These are phyloP conservation scores for Papilio polytes DNA, from an alignment of 1,140 invertebrate genomes.

Conservation along the genomic window DNA sequence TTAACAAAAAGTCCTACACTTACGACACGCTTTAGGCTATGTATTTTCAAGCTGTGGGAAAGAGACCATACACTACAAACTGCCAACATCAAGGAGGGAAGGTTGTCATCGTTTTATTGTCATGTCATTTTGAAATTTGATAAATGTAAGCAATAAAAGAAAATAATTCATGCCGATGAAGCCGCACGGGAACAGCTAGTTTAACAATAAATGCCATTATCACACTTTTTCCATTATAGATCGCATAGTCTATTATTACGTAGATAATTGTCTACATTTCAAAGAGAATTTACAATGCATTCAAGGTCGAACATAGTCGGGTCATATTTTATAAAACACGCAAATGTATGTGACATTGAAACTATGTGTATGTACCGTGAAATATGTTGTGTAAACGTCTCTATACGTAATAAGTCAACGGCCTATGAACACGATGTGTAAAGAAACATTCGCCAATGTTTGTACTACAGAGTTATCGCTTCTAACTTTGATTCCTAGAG, in stretches of 20 bases:
- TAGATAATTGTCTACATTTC: background rate
- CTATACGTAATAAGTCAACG: background rate
- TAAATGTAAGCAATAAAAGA: too few relatives aligned
- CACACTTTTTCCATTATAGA: background rate
- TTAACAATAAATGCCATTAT: background rate
- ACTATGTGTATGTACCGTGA: background rate
- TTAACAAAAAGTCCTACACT: too few relatives aligned
- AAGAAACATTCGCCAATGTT: slow-evolving; percentile 6
- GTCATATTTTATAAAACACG: slow-evolving; percentile 9
- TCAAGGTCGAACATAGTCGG: background rate
- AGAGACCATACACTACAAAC: too few relatives aligned
- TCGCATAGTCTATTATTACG: background rate
- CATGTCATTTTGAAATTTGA: too few relatives aligned
- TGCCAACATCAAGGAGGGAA: too few relatives aligned
- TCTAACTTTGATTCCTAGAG: background rate
- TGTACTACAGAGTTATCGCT: background rate
- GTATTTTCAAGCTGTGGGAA: too few relatives aligned
- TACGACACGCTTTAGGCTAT: too few relatives aligned
- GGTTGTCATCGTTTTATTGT: too few relatives aligned
- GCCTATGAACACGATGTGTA: background rate
- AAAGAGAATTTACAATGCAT: slow-evolving; percentile 5
- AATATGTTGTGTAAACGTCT: slow-evolving; percentile 22
- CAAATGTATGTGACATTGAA: slow-evolving; percentile 1
- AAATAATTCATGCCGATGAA: too few relatives aligned
- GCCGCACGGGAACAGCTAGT: too few relatives aligned